phyloP scores from a whole-genome alignment of 35 echinoderm and acorn worm species.

The Nesometra sesokonis region DNA sequence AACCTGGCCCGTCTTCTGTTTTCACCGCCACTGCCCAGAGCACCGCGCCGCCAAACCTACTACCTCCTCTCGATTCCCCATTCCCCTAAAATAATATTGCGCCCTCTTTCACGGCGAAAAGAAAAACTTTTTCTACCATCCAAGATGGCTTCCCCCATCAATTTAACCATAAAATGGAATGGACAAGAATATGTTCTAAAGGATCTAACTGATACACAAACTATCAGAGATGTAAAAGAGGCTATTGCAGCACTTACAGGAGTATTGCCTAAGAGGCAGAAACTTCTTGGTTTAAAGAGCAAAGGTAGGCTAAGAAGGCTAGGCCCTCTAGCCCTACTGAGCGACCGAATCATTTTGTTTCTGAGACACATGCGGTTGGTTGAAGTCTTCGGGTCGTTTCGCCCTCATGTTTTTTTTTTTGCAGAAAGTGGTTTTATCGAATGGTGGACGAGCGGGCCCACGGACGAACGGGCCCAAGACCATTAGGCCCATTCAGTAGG shows the following conservation, averaged over 20 bases:
- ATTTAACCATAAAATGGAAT: constrained; percentile 81
- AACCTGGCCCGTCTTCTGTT: no score
- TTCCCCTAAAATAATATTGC: no score
- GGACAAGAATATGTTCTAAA: constrained; percentile 75
- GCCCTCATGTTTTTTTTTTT: no score
- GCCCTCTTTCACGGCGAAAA: no score
- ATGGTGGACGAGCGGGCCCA: no score
- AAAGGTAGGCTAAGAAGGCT: constrained; percentile 43
- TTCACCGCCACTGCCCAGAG: no score
- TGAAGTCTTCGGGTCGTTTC: not conserved
- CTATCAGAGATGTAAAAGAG: constrained; percentile 80
- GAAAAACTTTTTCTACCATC: not conserved
- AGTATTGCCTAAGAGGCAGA: constrained; percentile 73
- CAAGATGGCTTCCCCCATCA: constrained; percentile 82
- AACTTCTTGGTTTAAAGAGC: constrained; percentile 78
- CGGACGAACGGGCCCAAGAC: no score
- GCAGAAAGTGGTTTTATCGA: no score
- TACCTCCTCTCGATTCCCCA: no score
- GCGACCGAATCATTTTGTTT: not conserved
- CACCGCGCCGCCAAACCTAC: no score
- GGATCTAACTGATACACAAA: constrained; percentile 42
- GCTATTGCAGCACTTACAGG: constrained; percentile 70
- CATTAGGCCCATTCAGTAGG: no score
- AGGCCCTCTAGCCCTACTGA: not conserved
- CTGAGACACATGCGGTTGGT: not conserved